phyloP scores from a whole-genome alignment of 1,140 invertebrate species.

The Patella vulgata region DNA sequence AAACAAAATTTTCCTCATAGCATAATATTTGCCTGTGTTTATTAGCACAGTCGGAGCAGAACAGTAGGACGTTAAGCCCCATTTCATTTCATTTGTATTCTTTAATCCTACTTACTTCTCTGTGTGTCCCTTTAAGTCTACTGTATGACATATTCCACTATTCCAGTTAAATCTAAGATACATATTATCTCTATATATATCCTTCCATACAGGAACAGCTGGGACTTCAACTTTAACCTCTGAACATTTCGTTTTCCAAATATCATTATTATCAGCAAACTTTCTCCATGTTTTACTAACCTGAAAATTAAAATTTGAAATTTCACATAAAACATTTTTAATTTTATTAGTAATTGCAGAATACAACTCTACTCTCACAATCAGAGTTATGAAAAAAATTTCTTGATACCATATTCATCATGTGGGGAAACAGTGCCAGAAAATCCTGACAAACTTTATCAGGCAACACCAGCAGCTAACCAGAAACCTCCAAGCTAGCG shows the following conservation, averaged over 20 bases:
- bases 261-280: conserved; percentile 51
- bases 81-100: no score
- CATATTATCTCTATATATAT: conserved; percentile 52
- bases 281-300: conserved; percentile 56
- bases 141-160: conserved; percentile 40
- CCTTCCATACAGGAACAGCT: conserved; percentile 50
- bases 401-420: no score
- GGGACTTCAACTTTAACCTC: conserved; percentile 43
- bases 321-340: neutral
- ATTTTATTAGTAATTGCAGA: neutral
- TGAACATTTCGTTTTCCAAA: conserved; percentile 60
- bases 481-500: no score
- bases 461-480: no score
- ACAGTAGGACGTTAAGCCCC: no score
- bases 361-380: no score
- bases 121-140: conserved; percentile 52
- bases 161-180: conserved; percentile 54
- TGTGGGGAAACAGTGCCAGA: no score
- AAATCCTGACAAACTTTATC: no score
- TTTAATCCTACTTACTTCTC: conserved; percentile 51
- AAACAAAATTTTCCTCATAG: no score
- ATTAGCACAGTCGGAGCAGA: no score
- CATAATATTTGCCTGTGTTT: no score
- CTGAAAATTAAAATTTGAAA: conserved; percentile 25
- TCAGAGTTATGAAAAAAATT: no score